phyloP scores from a whole-genome alignment of 2,113 vertebrate species.

The Trematocara macrostoma region DNA sequence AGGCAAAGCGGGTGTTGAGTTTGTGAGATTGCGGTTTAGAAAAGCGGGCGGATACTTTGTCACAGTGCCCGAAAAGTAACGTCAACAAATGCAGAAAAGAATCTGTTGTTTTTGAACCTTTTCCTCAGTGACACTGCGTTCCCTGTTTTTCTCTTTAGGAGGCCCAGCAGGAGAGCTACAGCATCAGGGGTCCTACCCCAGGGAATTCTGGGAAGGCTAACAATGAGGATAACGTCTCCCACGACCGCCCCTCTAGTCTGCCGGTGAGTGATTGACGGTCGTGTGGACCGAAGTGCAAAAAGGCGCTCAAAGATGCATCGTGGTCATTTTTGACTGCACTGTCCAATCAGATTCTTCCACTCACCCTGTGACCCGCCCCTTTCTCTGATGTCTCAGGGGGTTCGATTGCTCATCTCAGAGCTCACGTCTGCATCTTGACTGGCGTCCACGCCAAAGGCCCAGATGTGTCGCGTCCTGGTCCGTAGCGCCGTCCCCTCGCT shows the following conservation, averaged over 20 bases:
- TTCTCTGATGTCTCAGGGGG: conserved; percentile 2
- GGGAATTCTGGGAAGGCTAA: conserved; percentile 86
- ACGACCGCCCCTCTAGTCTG: conserved; percentile 92
- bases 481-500: background rate
- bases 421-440: conserved; percentile 44
- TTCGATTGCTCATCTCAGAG: conserved; percentile 29
- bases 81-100: background rate
- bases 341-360: conserved; percentile 24
- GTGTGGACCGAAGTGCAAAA: background rate
- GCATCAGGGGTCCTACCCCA: conserved; percentile 78
- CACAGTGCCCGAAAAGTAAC: background rate
- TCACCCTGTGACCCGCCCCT: background rate
- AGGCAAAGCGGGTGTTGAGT: background rate
- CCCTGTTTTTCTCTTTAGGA: conserved; percentile 66
- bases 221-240: conserved; percentile 87
- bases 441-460: conserved; percentile 11
- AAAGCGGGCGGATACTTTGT: background rate
- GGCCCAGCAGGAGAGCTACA: conserved; percentile 87
- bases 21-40: background rate
- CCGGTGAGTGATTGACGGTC: conserved; percentile 80
- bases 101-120: background rate
- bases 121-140: background rate
- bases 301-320: background rate
- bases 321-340: background rate
- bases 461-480: conserved; percentile 9